These are phyloP conservation scores for Orthosia cruda DNA, from an alignment of 2,888 invertebrate species.

Conservation along the genomic window DNA sequence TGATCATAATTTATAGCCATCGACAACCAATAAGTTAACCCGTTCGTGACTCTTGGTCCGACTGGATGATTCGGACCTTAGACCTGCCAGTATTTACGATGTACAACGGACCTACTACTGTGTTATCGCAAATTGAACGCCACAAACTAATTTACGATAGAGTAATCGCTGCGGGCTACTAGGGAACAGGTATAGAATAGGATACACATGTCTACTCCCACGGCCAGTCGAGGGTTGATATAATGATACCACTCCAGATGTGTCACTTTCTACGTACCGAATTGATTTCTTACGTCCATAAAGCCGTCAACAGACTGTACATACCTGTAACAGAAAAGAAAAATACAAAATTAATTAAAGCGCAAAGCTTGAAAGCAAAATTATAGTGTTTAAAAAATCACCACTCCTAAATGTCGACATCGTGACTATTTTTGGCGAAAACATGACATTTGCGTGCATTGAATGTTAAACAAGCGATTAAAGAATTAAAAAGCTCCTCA, in stretches of 20 bases:
- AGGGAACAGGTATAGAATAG: constrained; percentile 44
- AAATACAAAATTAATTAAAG: constrained; percentile 49
- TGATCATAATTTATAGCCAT: constrained; percentile 62
- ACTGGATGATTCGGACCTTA: constrained; percentile 66
- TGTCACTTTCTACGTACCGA: constrained; percentile 70
- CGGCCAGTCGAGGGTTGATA: constrained; percentile 48
- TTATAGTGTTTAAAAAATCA: constrained; percentile 8
- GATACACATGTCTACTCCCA: constrained; percentile 66
- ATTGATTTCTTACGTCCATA: constrained; percentile 51
- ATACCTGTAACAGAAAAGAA: constrained; percentile 78
- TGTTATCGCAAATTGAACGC: constrained; percentile 79
- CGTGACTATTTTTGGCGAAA: constrained; percentile 31
- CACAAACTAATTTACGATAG: constrained; percentile 75
- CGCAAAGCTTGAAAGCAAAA: constrained; percentile 8
- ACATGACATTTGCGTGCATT: constrained; percentile 45
- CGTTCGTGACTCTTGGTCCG: constrained; percentile 47
- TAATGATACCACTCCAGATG: constrained; percentile 54
- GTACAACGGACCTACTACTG: constrained; percentile 75
- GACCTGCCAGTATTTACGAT: constrained; percentile 71
- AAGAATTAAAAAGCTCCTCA: constrained; percentile 37
- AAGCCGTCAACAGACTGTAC: constrained; percentile 52
- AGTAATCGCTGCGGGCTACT: constrained; percentile 70
- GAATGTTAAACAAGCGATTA: constrained; percentile 19
- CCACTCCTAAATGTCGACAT: constrained; percentile 33
- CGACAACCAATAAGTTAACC: constrained; percentile 58